Conservation (phyloP, 1,140 invertebrate species). For the Drosophila guanche region DNA sequence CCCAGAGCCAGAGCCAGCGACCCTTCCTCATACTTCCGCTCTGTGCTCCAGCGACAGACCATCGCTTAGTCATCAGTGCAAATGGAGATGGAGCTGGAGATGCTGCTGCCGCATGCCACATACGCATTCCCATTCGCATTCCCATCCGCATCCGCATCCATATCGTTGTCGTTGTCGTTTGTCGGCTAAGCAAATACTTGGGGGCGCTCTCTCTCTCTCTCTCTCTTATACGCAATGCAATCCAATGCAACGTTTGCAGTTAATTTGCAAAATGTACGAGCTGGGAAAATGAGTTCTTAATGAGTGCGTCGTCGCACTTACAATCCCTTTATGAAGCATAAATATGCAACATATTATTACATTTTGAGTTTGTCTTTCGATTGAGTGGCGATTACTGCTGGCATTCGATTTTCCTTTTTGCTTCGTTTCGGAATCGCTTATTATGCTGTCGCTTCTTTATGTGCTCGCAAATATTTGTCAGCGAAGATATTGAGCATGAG, state of each 20-base stretch:
- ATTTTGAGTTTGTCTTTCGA: slow-evolving; percentile 58
- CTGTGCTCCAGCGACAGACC: slow-evolving; percentile 14
- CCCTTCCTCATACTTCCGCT: slow-evolving; percentile 6
- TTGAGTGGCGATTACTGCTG: slow-evolving; percentile 46
- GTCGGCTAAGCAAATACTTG: slow-evolving; percentile 67
- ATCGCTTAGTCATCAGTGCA: slow-evolving; percentile 40
- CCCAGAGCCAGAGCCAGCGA: too few relatives aligned
- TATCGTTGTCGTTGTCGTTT: slow-evolving; percentile 4
- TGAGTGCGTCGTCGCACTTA: slow-evolving; percentile 56
- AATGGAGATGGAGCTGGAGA: too few relatives aligned
- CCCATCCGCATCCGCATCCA: slow-evolving; percentile 10
- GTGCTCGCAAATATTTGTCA: slow-evolving; percentile 64
- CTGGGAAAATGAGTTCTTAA: slow-evolving; percentile 57
- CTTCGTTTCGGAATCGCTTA: slow-evolving; percentile 36
- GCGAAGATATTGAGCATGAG: not conserved
- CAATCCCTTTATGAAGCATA: slow-evolving; percentile 25
- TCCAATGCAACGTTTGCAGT: slow-evolving; percentile 69
- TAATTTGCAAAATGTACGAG: slow-evolving; percentile 77
- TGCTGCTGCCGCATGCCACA: slow-evolving; percentile 1
- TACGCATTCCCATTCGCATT: slow-evolving; percentile 9
- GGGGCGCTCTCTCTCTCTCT: slow-evolving; percentile 24
- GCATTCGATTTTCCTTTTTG: slow-evolving; percentile 5
- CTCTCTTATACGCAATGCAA: slow-evolving; percentile 52
- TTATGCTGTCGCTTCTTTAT: slow-evolving; percentile 43
- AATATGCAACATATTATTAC: slow-evolving; percentile 38